Evolutionary conservation across 2,888 invertebrate genomes (phyloP).

Genomic region (Xylota segnis): DNA sequence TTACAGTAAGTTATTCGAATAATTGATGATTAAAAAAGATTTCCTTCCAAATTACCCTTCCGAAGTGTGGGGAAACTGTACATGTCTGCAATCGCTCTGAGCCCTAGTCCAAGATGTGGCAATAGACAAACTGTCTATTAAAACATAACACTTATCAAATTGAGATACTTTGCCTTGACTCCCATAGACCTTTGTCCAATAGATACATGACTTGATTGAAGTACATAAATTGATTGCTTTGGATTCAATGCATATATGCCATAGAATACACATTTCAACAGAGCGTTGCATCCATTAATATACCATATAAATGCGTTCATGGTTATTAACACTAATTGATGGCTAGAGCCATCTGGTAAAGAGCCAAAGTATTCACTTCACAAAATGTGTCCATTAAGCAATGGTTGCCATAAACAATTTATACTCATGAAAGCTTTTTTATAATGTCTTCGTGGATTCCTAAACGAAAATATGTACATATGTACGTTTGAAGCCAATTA

Average conservation of each 20-base stretch:
- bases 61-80: neutral
- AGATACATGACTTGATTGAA: neutral
- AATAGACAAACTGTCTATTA: neutral
- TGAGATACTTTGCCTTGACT: conserved; percentile 23
- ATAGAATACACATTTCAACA: conserved; percentile 3
- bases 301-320: conserved; percentile 4
- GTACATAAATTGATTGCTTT: neutral
- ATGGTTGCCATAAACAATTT: conserved; percentile 21
- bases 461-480: neutral
- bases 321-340: conserved; percentile 19
- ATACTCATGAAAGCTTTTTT: conserved; percentile 3
- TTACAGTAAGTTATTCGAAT: no score
- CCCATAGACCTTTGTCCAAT: conserved; percentile 7
- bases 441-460: neutral
- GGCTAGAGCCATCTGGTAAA: neutral
- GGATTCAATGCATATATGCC: neutral
- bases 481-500: neutral
- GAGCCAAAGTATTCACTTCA: neutral
- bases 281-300: conserved; percentile 10
- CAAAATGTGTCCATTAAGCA: conserved; percentile 15
- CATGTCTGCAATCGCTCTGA: neutral
- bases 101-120: neutral
- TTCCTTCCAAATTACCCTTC: neutral
- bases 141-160: conserved; percentile 1
- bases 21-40: no score